These are phyloP conservation scores for Leucophenga montana DNA, from an alignment of 2,888 invertebrate genomes.

Conservation along the genomic window DNA sequence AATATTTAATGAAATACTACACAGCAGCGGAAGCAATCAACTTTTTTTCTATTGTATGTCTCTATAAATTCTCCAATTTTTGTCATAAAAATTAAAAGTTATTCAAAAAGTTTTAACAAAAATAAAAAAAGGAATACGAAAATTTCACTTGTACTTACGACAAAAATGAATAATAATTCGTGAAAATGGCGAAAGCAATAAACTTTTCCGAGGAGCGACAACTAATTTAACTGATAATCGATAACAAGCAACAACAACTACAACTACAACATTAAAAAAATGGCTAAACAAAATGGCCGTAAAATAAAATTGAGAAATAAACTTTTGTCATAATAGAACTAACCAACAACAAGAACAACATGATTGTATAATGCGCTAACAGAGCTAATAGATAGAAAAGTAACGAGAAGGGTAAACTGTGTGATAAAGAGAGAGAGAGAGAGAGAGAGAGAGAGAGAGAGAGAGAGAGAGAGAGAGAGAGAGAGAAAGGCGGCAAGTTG, in stretches of 20 bases:
- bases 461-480: too few relatives aligned
- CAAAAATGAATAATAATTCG: not conserved
- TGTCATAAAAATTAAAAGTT: too few relatives aligned
- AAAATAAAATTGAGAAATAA: slow-evolving; percentile 3
- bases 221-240: slow-evolving; percentile 22
- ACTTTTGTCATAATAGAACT: slow-evolving; percentile 35
- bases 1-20: slow-evolving; percentile 1
- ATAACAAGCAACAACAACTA: slow-evolving; percentile 26
- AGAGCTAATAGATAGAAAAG: too few relatives aligned
- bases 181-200: not conserved
- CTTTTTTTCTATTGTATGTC: not conserved
- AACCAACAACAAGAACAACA: too few relatives aligned
- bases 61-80: too few relatives aligned
- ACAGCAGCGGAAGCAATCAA: not conserved
- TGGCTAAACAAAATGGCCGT: not conserved
- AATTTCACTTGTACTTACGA: too few relatives aligned
- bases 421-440: too few relatives aligned
- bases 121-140: too few relatives aligned
- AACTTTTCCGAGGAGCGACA: not conserved
- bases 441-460: too few relatives aligned
- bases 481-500: too few relatives aligned
- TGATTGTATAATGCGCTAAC: not conserved
- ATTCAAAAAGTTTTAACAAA: too few relatives aligned
- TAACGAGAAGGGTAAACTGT: too few relatives aligned
- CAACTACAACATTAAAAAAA: slow-evolving; percentile 34